These are phyloP conservation scores for Drosophila burlai DNA, from an alignment of 1,140 invertebrate genomes.

Conservation along the genomic window DNA sequence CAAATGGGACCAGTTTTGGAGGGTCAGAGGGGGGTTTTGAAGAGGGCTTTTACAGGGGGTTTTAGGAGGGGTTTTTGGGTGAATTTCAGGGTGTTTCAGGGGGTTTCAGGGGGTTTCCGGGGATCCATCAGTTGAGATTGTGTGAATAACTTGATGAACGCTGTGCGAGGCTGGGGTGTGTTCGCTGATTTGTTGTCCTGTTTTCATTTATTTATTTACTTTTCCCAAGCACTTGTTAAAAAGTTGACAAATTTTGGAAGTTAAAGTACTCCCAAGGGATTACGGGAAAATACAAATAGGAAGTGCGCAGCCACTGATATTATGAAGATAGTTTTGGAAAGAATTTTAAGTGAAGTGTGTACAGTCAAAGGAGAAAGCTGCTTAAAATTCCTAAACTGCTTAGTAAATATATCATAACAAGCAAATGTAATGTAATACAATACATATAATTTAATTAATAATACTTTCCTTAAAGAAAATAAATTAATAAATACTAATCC, in stretches of 20 bases:
- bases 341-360: background rate
- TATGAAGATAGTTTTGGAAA: background rate
- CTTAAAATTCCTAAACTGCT: background rate
- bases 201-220: constrained; percentile 32
- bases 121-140: constrained; percentile 52
- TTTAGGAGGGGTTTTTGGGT: background rate
- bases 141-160: constrained; percentile 81
- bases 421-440: too few relatives aligned
- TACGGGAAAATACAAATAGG: background rate
- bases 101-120: background rate
- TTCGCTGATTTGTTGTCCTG: constrained; percentile 37
- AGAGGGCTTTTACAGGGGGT: background rate
- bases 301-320: background rate
- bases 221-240: constrained; percentile 22
- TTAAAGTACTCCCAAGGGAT: constrained; percentile 31
- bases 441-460: background rate
- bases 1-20: constrained; percentile 53
- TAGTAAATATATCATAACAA: too few relatives aligned
- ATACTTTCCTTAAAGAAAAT: too few relatives aligned
- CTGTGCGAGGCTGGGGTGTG: constrained; percentile 8
- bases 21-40: background rate
- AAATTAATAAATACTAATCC: too few relatives aligned
- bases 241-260: constrained; percentile 35
- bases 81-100: background rate
- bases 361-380: background rate